phyloP scores from a whole-genome alignment of 1,140 invertebrate species.

The Agraylea sexmaculata region DNA sequence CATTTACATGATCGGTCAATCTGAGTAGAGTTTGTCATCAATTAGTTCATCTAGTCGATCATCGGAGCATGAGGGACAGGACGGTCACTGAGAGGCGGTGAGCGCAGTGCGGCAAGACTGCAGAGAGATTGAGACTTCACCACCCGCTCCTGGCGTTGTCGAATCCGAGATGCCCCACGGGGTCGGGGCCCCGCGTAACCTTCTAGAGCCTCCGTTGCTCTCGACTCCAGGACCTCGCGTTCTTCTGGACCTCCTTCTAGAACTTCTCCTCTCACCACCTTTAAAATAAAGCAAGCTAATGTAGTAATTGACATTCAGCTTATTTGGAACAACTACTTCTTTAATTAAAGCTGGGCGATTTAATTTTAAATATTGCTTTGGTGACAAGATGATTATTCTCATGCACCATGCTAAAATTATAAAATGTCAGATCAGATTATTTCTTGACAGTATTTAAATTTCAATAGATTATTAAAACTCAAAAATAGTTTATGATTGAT shows the following conservation, averaged over 20 bases:
- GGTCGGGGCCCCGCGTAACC: constrained; percentile 9
- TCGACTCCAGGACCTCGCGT: constrained; percentile 24
- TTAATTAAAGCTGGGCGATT: too few species aligned
- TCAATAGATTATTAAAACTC: too few species aligned
- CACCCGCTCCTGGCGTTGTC: constrained; percentile 24
- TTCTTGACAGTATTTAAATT: too few species aligned
- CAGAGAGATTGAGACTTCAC: constrained; percentile 41
- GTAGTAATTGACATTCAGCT: too few species aligned
- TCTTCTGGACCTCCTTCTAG: constrained; percentile 34
- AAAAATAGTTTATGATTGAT: too few species aligned
- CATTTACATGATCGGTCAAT: too few species aligned
- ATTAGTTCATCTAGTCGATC: not conserved
- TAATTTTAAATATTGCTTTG: too few species aligned
- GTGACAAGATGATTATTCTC: too few species aligned
- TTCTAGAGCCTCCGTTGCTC: not conserved
- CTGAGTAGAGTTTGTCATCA: too few species aligned
- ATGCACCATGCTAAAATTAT: too few species aligned
- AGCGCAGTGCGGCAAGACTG: constrained; percentile 31
- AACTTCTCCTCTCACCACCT: constrained; percentile 33
- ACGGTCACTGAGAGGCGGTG: constrained; percentile 27
- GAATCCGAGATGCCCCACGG: constrained; percentile 25
- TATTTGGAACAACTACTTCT: too few species aligned
- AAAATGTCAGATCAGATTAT: too few species aligned
- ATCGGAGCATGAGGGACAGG: not conserved
- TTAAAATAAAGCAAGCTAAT: constrained; percentile 4